phyloP scores from a whole-genome alignment of 2,797 vertebrate species.

The Pristis pectinata region DNA sequence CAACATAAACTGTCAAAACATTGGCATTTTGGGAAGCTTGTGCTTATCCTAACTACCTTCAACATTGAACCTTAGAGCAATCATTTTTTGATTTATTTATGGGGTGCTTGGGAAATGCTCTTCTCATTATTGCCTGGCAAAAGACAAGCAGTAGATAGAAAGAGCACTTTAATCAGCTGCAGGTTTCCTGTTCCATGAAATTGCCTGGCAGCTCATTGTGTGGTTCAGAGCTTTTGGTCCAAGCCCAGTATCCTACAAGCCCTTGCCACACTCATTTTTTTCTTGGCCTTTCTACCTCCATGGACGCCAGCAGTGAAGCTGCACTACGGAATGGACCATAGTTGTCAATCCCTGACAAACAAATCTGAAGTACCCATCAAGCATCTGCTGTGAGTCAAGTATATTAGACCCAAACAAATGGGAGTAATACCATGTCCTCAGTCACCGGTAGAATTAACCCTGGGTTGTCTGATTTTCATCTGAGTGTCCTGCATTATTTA shows the following conservation, averaged over 20 bases:
- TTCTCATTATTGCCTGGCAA: neutral
- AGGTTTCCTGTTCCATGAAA: neutral
- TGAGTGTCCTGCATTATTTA: neutral
- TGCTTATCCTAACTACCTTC: neutral
- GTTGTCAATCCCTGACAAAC: neutral
- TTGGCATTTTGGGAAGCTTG: neutral
- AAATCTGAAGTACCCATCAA: neutral
- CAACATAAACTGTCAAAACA: neutral
- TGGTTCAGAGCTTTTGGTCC: neutral
- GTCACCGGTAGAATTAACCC: neutral
- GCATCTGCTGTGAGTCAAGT: neutral
- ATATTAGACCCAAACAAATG: neutral
- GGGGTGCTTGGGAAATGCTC: neutral
- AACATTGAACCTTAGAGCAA: neutral
- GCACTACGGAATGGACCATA: neutral
- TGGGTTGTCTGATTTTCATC: neutral
- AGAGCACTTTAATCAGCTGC: neutral
- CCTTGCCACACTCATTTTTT: neutral
- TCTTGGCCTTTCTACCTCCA: neutral
- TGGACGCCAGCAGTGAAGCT: neutral
- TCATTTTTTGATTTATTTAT: neutral
- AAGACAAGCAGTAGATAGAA: neutral
- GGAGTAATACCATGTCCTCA: neutral
- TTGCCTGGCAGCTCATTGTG: neutral
- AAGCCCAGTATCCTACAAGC: neutral